Percentiles rank a stretch among this genome's conserved stretches.
These are phyloP conservation scores for Crotalus tigris DNA, from an alignment of 2,113 vertebrate species.

Conservation along the genomic window DNA sequence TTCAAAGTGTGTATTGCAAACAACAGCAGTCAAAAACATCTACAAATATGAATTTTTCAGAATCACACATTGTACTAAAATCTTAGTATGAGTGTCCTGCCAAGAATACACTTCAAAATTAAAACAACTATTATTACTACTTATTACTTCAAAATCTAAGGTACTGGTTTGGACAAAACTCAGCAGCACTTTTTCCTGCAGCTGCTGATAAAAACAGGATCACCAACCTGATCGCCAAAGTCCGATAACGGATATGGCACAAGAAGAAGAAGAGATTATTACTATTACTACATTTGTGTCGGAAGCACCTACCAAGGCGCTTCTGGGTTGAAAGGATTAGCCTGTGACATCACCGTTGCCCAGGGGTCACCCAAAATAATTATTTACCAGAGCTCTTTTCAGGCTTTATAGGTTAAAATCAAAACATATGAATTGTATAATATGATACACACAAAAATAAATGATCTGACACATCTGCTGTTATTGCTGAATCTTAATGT, in stretches of 20 bases:
- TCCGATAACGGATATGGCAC: too few relatives aligned
- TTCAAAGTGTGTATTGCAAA: background rate
- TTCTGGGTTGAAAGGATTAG: too few relatives aligned
- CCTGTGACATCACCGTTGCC: too few relatives aligned
- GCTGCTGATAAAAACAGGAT: too few relatives aligned
- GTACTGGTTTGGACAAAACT: too few relatives aligned
- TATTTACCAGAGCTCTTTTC: background rate
- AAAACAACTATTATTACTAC: background rate
- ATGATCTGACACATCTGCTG: background rate
- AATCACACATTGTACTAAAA: background rate
- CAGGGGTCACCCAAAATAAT: background rate
- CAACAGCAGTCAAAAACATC: background rate
- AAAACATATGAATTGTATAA: background rate
- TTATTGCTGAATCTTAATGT: background rate
- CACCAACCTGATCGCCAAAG: too few relatives aligned
- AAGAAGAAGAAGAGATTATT: too few relatives aligned
- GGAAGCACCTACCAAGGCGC: too few relatives aligned
- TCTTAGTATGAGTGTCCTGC: background rate
- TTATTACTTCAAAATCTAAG: too few relatives aligned
- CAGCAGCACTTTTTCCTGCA: too few relatives aligned
- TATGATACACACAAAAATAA: background rate
- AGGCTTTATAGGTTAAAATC: background rate
- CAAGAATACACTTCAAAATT: background rate
- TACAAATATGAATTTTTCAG: background rate
- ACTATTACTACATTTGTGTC: too few relatives aligned